phyloP scores from a whole-genome alignment of 2,113 vertebrate genomes.

The Corythaixoides concolor region DNA sequence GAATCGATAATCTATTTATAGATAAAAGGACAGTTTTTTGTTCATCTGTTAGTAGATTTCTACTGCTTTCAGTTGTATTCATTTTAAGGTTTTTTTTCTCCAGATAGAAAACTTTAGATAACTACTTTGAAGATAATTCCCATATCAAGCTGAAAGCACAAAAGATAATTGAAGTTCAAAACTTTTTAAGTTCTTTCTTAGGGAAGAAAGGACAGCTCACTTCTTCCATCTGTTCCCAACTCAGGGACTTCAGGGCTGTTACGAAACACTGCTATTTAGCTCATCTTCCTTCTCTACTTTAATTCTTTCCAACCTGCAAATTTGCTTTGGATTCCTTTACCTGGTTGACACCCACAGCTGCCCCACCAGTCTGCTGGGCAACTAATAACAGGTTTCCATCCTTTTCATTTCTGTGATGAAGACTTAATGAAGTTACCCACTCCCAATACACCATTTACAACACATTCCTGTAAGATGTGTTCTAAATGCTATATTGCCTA shows the following conservation, averaged over 20 bases:
- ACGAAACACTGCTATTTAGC: not conserved
- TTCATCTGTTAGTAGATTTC: not conserved
- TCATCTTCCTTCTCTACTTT: not conserved
- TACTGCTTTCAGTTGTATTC: not conserved
- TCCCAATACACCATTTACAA: not conserved
- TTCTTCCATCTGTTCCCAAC: not conserved
- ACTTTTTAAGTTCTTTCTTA: not conserved
- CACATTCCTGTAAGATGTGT: not conserved
- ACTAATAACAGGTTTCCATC: not conserved
- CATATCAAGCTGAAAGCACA: not conserved
- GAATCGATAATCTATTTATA: conserved; percentile 15
- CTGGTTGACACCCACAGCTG: not conserved
- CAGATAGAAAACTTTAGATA: not conserved
- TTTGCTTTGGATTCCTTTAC: not conserved
- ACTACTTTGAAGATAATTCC: conserved; percentile 44
- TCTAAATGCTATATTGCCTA: not conserved
- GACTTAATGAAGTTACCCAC: not conserved
- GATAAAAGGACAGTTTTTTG: conserved; percentile 8
- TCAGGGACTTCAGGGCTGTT: not conserved
- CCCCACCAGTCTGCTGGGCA: not conserved
- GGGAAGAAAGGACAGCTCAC: not conserved
- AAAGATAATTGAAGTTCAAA: not conserved
- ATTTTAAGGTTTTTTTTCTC: not conserved
- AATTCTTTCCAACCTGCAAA: not conserved
- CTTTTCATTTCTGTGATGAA: not conserved